Conservation (phyloP, 2,888 invertebrate genomes). For the Ophion obscuratus region DNA sequence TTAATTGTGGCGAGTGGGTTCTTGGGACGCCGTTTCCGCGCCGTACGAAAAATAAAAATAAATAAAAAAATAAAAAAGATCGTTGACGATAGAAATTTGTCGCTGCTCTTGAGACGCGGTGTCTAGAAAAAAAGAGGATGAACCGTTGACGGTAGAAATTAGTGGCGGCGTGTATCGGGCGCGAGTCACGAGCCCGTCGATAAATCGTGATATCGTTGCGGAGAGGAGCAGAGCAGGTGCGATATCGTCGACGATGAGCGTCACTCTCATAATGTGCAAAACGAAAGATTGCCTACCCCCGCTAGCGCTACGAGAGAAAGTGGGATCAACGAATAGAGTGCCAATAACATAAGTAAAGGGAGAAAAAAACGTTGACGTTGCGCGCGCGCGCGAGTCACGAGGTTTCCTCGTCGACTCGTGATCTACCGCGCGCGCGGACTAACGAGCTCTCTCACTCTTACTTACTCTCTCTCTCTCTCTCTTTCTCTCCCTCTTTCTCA, state of each 20-base stretch:
- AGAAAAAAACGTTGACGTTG: conserved; percentile 35
- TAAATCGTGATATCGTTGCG: conserved; percentile 21
- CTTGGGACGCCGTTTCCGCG: no score
- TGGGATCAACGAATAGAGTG: conserved; percentile 3
- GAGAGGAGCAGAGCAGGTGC: not conserved
- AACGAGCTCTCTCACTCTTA: not conserved
- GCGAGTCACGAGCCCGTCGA: conserved; percentile 58
- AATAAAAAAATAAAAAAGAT: no score
- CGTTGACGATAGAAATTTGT: not conserved
- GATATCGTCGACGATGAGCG: conserved; percentile 13
- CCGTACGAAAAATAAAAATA: no score
- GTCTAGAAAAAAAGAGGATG: no score
- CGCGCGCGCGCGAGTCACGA: conserved; percentile 65
- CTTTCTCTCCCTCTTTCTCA: conserved; percentile 1
- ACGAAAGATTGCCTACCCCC: conserved; percentile 34
- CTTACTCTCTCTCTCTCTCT: conserved; percentile 28
- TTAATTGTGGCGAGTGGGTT: no score
- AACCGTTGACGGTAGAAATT: no score
- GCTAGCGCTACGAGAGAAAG: conserved; percentile 16
- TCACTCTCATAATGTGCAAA: conserved; percentile 45
- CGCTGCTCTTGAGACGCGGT: not conserved
- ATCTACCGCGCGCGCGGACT: conserved; percentile 38
- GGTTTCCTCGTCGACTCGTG: conserved; percentile 65
- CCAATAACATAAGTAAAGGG: conserved; percentile 4
- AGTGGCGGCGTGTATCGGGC: not conserved